Evolutionary conservation across 2,888 invertebrate genomes (phyloP), one percentile per base, ranked within the genome.

Genomic region (Sarcophaga caerulescens): DNA sequence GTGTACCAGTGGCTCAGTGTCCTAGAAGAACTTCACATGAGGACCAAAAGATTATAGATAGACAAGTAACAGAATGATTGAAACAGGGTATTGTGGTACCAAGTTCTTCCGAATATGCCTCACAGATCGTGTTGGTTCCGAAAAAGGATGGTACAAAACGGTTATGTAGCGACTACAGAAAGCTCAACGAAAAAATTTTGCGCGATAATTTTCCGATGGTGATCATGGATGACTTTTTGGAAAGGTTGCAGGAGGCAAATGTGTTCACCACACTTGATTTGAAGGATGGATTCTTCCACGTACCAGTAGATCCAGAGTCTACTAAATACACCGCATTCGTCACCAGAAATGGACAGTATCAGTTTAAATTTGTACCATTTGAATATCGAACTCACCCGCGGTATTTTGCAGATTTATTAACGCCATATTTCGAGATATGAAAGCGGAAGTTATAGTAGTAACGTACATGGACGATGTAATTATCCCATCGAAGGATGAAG

Each of bases 1-100:
- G 86, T 11, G 68, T 84, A 5, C 85, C 86, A 35, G 81, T 88
- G 3, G 82, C 65, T n/a, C 87, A 84, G 11, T 23, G 70, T 14
- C 85, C 85, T 1, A 68, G 87, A 59, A 59, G 88, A 23, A 45
- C 80, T 25, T 25, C 86, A 19, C 68, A 77, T n/a, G 21, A 19
- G 11, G 85, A 88, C 69, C 84, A 78, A 21, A 14, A 47, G 17
- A 52, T 63, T 11, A 82, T 92, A 1, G 88, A 91, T 8, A 59
- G 82, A 0, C 90, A 90, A 85, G 88, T 92, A 19, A 77, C 88
- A 1, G 14, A 10, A 6, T 11, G 25, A 35, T 63, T 63, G 63
- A 12, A 63, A 12, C 62, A 62, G 23, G 62, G 62, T 23, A 62
- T 62, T 12, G 14, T 62, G 12, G 21, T 21, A 12, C 62, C 62